Evolutionary conservation across 2,797 vertebrate species (phyloP).

Genomic region (Todus mexicanus): DNA sequence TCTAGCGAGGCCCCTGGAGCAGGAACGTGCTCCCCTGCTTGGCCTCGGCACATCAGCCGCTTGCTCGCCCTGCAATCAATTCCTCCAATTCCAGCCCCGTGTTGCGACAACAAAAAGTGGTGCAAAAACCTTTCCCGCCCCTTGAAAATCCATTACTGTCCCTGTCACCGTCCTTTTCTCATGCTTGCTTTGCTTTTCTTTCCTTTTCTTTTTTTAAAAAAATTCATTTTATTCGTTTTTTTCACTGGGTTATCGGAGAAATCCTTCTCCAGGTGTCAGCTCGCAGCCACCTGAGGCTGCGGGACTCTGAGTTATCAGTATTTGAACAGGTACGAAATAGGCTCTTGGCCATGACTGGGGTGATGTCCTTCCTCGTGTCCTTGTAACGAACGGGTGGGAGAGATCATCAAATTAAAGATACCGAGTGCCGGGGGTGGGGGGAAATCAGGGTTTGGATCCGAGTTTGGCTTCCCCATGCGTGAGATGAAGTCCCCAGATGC

Average conservation of each 20-base stretch:
- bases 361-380: background rate
- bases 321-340: conserved; percentile 19
- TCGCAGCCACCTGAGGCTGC: background rate
- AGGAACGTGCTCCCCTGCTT: background rate
- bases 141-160: conserved; percentile 27
- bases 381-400: background rate
- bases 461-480: background rate
- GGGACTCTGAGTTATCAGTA: background rate
- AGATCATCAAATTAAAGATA: background rate
- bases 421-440: fast-evolving
- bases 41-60: fast-evolving
- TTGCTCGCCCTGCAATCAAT: background rate
- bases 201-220: too few species aligned
- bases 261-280: background rate
- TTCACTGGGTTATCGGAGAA: background rate
- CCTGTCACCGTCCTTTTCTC: background rate
- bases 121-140: background rate
- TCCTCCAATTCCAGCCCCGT: background rate
- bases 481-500: background rate
- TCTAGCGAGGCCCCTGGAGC: background rate
- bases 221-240: background rate
- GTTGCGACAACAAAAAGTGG: conserved; percentile 17
- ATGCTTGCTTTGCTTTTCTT: background rate
- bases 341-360: background rate
- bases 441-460: fast-evolving